Conservation (phyloP, 2,113 vertebrate species). For the Anser brachyrhynchus region DNA sequence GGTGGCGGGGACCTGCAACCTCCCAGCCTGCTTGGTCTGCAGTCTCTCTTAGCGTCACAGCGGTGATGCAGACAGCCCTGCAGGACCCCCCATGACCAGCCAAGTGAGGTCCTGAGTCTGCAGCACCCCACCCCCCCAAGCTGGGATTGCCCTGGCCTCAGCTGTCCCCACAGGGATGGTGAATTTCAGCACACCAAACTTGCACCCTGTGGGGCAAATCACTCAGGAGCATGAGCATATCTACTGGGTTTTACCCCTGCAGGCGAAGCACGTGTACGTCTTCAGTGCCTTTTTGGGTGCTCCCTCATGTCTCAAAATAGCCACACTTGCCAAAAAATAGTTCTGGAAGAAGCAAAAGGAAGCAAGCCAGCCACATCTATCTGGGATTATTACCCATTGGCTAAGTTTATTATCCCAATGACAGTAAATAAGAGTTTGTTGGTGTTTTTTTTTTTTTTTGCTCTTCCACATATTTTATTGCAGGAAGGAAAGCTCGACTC, state of each 20-base stretch:
- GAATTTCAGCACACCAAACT: fast-evolving
- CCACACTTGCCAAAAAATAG: constrained; percentile 47
- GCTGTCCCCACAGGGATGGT: not conserved
- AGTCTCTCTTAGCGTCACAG: too few relatives aligned
- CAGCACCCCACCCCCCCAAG: not conserved
- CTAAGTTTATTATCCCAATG: constrained; percentile 63
- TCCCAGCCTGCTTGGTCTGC: fast-evolving
- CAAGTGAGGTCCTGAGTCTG: not conserved
- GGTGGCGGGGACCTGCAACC: not conserved
- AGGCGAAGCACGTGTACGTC: not conserved
- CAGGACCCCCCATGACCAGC: too few relatives aligned
- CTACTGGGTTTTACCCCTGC: not conserved
- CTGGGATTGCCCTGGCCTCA: too few relatives aligned
- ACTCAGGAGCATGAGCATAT: not conserved
- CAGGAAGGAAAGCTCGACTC: constrained; percentile 58
- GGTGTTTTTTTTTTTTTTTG: not conserved
- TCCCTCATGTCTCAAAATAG: constrained; percentile 30
- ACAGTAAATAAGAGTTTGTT: constrained; percentile 38
- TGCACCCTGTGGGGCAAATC: not conserved
- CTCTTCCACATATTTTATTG: constrained; percentile 64
- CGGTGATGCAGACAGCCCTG: too few relatives aligned
- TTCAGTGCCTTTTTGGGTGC: not conserved
- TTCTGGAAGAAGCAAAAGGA: constrained; percentile 39
- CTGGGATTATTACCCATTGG: constrained; percentile 26
- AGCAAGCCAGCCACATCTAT: constrained; percentile 29